A percentile compares a stretch with the other conserved stretches of the same genome.
Conservation (phyloP, 2,888 invertebrate genomes). For the Miltochrista miniata region DNA sequence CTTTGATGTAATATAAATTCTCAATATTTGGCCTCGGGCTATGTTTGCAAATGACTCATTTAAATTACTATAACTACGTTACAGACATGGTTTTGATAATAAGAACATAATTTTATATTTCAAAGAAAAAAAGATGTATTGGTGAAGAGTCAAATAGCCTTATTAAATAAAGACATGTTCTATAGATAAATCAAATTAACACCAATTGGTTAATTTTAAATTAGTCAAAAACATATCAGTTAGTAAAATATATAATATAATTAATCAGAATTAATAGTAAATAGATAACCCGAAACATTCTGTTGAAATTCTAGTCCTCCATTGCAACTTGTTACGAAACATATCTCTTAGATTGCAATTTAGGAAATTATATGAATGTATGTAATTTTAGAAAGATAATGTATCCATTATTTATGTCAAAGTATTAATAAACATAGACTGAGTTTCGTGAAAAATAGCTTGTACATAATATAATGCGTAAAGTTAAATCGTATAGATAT, state of each 20-base stretch:
- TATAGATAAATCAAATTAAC: not conserved
- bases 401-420: constrained; percentile 31
- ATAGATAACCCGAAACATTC: not conserved
- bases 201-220: not conserved
- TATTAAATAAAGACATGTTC: too few relatives aligned
- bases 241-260: constrained; percentile 7
- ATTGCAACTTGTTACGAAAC: constrained; percentile 30
- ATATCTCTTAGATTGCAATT: constrained; percentile 48
- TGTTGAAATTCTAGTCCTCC: constrained; percentile 1
- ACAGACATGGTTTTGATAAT: constrained; percentile 1
- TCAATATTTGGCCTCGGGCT: constrained; percentile 11
- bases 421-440: constrained; percentile 74
- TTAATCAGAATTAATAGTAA: constrained; percentile 3
- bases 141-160: too few relatives aligned
- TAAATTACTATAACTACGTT: constrained; percentile 16
- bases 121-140: not conserved
- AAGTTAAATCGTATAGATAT: constrained; percentile 29
- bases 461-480: constrained; percentile 52
- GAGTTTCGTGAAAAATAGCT: constrained; percentile 57
- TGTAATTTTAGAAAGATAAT: constrained; percentile 40
- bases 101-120: not conserved
- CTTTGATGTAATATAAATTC: constrained; percentile 38
- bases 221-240: constrained; percentile 2
- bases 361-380: constrained; percentile 25
- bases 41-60: constrained; percentile 9